Base-by-base conservation (phyloP, 2,113 vertebrate species). In the Tenebrosternarchus preto region DNA sequence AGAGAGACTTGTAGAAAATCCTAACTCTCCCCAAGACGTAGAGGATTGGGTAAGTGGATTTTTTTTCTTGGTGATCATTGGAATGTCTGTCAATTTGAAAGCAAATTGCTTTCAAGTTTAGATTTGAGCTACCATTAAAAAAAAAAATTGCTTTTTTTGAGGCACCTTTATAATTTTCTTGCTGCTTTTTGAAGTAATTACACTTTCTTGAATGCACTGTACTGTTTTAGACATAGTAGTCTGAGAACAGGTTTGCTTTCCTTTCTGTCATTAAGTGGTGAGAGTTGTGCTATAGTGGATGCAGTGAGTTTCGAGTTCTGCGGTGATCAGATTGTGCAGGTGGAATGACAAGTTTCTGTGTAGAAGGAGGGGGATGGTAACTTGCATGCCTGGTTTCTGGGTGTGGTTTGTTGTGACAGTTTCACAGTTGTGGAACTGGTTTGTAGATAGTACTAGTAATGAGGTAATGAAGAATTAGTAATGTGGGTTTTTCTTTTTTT, bases 11-110 rank as follows among this genome's bases (percentile, higher is more conserved):
- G 27, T 90, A 0, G 80, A 90, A 27, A 93, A 93, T 0, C 78
- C 88, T 7, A 86, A 88, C 15, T 85, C 92, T 1, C 93, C 94
- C 0, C 89, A 92, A 12, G 90, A 92, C 71, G 94, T 97, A 0
- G 95, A 96, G 87, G 95, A 94, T 7, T 97, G 96, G 95, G 96
- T 97, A 87, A 92, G 94, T 88, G 5, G 1, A 2, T 27, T 66
- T 4, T 25, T n/a, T 4, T 25, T 36, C 33, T 36, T 31, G 3
- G 17, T 27, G 22, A 22, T 68, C 8, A 20, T 50, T 15, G 19
- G 39, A 22, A 11, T 5, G 7, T 36, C 33, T 36, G 29, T 12
- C 16, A 11, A n/a, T n/a, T n/a, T n/a, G n/a, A 60, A 56, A 63
- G 22, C 24, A 20, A 25, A 29, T 76, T 50, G 20, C 15, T 50